Conservation (phyloP, 2,888 invertebrate genomes). For the Fabriciana adippe region DNA sequence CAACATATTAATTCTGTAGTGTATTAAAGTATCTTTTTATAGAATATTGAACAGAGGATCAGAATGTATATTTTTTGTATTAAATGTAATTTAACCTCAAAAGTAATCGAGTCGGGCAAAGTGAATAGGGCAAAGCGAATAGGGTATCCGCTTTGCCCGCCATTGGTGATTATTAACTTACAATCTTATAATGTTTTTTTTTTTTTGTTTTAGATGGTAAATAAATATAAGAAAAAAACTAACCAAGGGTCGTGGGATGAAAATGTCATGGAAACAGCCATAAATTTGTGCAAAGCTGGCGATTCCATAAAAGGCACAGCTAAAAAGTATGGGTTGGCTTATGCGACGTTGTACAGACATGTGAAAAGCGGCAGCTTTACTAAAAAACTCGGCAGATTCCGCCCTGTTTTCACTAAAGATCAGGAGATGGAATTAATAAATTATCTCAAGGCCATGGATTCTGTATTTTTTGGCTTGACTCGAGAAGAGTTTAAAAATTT, state of each 20-base stretch:
- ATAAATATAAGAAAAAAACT: slow-evolving; percentile 38
- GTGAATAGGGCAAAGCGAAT: slow-evolving; percentile 35
- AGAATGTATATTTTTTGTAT: slow-evolving; percentile 30
- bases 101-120: slow-evolving; percentile 28
- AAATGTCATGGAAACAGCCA: slow-evolving; percentile 39
- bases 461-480: slow-evolving; percentile 41
- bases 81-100: slow-evolving; percentile 17
- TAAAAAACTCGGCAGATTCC: slow-evolving; percentile 39
- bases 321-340: slow-evolving; percentile 40
- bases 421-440: slow-evolving; percentile 40
- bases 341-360: slow-evolving; percentile 40
- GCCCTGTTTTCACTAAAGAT: slow-evolving; percentile 41
- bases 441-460: slow-evolving; percentile 42
- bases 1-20: slow-evolving; percentile 27
- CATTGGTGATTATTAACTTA: slow-evolving; percentile 33
- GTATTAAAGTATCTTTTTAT: slow-evolving; percentile 26
- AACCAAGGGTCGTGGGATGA: slow-evolving; percentile 37
- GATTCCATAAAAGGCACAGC: slow-evolving; percentile 36
- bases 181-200: slow-evolving; percentile 32
- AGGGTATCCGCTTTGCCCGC: slow-evolving; percentile 39
- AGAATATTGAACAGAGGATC: slow-evolving; percentile 26
- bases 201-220: slow-evolving; percentile 35
- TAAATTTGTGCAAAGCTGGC: slow-evolving; percentile 40
- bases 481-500: slow-evolving; percentile 42
- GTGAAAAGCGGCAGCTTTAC: slow-evolving; percentile 35